Conservation (phyloP, 53 echinoderm and acorn worm species). For the Hippasteria phrygiana region DNA sequence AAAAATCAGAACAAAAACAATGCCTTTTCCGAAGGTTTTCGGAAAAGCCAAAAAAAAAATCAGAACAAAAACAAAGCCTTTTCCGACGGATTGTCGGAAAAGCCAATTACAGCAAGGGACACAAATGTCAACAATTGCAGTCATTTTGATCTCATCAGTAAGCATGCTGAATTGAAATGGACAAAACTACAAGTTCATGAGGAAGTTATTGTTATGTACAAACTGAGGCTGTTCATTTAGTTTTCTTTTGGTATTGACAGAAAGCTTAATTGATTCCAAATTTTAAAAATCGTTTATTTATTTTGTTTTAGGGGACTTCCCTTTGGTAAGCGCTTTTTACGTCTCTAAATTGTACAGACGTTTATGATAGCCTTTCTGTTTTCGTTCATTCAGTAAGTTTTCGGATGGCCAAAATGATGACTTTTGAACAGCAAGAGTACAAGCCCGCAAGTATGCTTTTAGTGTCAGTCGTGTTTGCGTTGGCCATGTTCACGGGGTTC, state of each 20-base stretch:
- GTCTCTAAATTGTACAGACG: neutral
- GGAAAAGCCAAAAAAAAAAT: no score
- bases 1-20: no score
- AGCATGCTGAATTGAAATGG: no score
- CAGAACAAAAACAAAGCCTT: no score
- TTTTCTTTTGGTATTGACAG: neutral
- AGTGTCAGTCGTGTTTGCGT: neutral
- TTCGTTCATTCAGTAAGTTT: neutral
- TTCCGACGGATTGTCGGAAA: no score
- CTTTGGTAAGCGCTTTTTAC: neutral
- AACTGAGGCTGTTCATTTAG: neutral
- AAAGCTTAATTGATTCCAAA: neutral
- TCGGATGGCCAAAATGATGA: neutral
- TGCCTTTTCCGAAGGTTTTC: no score
- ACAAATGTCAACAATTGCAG: no score
- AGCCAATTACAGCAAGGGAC: no score
- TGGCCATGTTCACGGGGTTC: neutral
- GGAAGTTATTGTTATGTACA: no score
- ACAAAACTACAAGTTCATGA: no score
- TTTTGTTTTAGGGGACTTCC: neutral
- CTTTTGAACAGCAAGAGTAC: neutral
- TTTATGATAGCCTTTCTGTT: neutral
- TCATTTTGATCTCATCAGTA: no score
- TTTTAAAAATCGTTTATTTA: neutral
- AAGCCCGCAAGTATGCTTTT: neutral